phyloP scores from a whole-genome alignment of 23 tunicate genomes.

The Corella eumyota region DNA sequence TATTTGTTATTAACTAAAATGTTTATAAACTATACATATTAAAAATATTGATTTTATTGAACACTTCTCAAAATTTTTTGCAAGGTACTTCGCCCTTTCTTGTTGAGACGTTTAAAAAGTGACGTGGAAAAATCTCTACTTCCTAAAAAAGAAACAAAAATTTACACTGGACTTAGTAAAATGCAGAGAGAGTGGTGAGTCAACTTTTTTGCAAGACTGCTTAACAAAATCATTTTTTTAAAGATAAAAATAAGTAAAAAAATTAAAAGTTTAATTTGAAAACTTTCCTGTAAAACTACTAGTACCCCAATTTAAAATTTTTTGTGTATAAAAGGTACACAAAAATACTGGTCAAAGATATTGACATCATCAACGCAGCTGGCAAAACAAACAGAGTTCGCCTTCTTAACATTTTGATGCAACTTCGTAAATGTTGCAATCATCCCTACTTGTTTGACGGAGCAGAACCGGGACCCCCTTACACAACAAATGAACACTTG shows the following conservation, averaged over 20 bases:
- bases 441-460: conserved; percentile 98
- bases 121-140: conserved; percentile 80
- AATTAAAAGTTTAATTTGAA: background rate
- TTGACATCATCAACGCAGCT: conserved; percentile 93
- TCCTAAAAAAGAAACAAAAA: conserved; percentile 91
- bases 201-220: background rate
- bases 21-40: background rate
- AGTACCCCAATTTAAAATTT: too few relatives aligned
- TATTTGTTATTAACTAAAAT: background rate
- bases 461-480: conserved; percentile 99
- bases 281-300: too few relatives aligned
- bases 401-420: conserved; percentile 96
- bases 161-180: conserved; percentile 87
- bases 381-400: conserved; percentile 92
- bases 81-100: conserved; percentile 85
- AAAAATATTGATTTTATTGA: too few relatives aligned
- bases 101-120: conserved; percentile 84
- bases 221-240: background rate
- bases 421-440: conserved; percentile 94
- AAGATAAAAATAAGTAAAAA: background rate
- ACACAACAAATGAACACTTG: conserved; percentile 94
- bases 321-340: conserved; percentile 62
- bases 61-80: too few relatives aligned
- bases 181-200: conserved; percentile 97
- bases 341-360: conserved; percentile 94